phyloP scores from a whole-genome alignment of 2,888 invertebrate genomes.

The Hirtodrosophila histrioides region DNA sequence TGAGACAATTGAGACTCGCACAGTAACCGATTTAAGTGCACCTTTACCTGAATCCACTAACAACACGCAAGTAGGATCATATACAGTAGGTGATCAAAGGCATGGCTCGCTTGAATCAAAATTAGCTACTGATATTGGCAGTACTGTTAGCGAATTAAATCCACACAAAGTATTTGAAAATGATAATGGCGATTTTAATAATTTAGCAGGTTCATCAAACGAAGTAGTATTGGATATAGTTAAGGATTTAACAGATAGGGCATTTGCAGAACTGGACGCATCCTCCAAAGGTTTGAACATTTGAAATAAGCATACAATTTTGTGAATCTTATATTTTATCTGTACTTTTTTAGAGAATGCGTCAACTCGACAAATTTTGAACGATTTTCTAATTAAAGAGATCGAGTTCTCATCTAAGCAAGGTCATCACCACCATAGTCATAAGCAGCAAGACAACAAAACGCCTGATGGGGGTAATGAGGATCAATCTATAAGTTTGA shows the following conservation, averaged over 20 bases:
- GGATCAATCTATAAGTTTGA: constrained; percentile 3
- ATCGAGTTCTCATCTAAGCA: constrained; percentile 28
- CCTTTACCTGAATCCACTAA: constrained; percentile 21
- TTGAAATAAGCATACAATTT: neutral
- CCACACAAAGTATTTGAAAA: constrained; percentile 33
- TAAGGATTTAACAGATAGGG: constrained; percentile 17
- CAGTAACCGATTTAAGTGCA: constrained; percentile 16
- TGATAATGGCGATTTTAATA: constrained; percentile 56
- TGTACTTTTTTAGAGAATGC: neutral
- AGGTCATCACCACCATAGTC: neutral
- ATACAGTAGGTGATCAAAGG: constrained; percentile 52
- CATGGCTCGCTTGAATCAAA: constrained; percentile 62
- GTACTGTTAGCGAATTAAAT: constrained; percentile 36
- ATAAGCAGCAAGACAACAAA: neutral
- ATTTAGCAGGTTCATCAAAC: constrained; percentile 59
- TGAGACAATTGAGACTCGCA: constrained; percentile 11
- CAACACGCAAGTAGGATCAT: constrained; percentile 24
- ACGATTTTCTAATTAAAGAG: constrained; percentile 45
- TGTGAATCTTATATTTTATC: neutral
- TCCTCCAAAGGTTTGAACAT: constrained; percentile 32
- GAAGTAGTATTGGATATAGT: constrained; percentile 21
- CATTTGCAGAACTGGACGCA: constrained; percentile 4
- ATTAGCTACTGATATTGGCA: constrained; percentile 54
- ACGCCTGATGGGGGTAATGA: constrained; percentile 7
- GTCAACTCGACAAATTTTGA: constrained; percentile 11